Percentiles rank a stretch among this genome's conserved stretches.
Conservation (phyloP, 2,888 invertebrate genomes). For the Pterobdella sp. region DNA sequence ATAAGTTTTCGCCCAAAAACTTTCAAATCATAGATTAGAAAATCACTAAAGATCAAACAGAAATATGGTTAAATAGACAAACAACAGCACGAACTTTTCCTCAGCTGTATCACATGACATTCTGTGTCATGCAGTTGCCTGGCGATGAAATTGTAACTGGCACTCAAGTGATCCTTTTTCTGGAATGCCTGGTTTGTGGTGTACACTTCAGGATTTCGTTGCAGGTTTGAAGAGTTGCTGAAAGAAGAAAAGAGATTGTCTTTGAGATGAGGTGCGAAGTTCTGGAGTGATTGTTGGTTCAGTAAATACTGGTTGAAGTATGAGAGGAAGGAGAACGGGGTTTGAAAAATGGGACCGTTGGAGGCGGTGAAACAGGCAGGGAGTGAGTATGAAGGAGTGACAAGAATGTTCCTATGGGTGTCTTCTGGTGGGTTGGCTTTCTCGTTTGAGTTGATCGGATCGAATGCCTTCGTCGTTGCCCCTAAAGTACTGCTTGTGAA, state of each 20-base stretch:
- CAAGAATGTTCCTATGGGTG: not conserved
- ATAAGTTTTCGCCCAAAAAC: too few species aligned
- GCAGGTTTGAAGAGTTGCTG: not conserved
- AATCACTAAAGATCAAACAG: too few species aligned
- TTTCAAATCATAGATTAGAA: too few species aligned
- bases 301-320: constrained; percentile 6
- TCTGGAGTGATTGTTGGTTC: not conserved
- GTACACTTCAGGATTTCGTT: not conserved
- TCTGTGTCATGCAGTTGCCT: constrained; percentile 29
- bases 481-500: too few species aligned
- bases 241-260: not conserved
- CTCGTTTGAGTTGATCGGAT: too few species aligned
- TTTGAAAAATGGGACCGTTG: not conserved
- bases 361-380: not conserved
- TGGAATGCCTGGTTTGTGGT: not conserved
- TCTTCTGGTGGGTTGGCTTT: not conserved
- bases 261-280: not conserved
- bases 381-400: not conserved
- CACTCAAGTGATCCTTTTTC: constrained; percentile 12
- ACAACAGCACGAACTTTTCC: constrained; percentile 24
- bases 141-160: constrained; percentile 23
- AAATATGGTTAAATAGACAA: too few species aligned
- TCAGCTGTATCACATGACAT: constrained; percentile 26
- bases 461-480: too few species aligned
- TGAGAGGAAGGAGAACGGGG: not conserved